Percentiles rank a stretch among this genome's conserved stretches.
phyloP scores from a whole-genome alignment of 2,113 vertebrate species.

The Neogale vison region DNA sequence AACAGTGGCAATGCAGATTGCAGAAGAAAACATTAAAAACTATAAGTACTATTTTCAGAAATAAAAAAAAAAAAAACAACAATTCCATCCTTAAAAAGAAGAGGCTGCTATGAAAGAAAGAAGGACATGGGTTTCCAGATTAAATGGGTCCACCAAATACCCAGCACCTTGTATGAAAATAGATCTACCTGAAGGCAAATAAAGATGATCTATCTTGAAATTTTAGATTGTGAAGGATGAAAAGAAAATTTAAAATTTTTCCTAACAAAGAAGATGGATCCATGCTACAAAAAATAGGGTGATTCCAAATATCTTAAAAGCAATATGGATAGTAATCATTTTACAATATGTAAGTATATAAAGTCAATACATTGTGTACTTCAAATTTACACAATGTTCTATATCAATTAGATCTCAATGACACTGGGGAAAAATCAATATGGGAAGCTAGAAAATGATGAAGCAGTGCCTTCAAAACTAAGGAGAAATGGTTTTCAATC shows the following conservation, averaged over 20 bases:
- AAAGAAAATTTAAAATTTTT: neutral
- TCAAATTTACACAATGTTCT: neutral
- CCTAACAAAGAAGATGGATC: neutral
- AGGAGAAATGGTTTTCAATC: neutral
- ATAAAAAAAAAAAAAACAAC: neutral
- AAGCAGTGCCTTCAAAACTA: neutral
- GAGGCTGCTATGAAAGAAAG: neutral
- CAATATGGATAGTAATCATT: neutral
- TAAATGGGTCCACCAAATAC: neutral
- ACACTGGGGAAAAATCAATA: neutral
- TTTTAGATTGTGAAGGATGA: neutral
- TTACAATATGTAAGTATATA: neutral
- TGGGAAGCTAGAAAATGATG: neutral
- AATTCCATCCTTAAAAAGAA: neutral
- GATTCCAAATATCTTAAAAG: neutral
- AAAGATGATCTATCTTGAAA: neutral
- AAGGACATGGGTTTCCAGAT: neutral
- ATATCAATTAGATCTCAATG: neutral
- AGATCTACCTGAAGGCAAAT: neutral
- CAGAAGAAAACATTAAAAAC: neutral
- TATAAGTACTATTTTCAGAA: neutral
- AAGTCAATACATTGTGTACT: neutral
- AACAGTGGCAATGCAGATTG: neutral
- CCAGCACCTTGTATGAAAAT: neutral
- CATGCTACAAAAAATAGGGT: neutral